Evolutionary conservation across 2,888 invertebrate genomes (phyloP).

Genomic region (Abrostola triplasia): DNA sequence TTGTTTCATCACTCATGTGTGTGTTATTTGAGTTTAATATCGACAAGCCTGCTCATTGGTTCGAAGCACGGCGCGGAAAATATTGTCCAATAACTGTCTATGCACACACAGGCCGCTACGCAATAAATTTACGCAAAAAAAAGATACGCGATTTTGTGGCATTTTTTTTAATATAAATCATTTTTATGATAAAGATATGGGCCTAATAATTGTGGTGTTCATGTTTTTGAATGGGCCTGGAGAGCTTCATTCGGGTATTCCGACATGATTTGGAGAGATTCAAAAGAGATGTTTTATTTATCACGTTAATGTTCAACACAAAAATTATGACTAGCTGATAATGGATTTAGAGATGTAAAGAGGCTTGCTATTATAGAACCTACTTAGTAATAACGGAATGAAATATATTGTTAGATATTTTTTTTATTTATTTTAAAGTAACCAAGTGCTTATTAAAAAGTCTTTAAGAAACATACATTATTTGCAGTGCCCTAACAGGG

Average conservation of each 20-base stretch:
- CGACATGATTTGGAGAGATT: neutral
- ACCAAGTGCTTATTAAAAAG: no score
- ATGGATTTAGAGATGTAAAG: neutral
- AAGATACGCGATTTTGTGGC: conserved; percentile 34
- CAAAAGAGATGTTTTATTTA: neutral
- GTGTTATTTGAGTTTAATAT: conserved; percentile 47
- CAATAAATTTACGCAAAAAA: conserved; percentile 49
- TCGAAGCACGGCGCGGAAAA: conserved; percentile 39
- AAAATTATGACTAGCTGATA: neutral
- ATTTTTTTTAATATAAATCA: conserved; percentile 40
- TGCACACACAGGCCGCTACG: conserved; percentile 46
- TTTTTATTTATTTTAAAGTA: no score
- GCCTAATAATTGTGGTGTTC: conserved; percentile 36
- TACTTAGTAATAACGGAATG: no score
- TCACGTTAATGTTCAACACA: neutral
- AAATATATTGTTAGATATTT: no score
- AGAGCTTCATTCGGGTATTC: neutral
- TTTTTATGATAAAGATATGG: conserved; percentile 39
- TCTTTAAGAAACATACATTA: no score
- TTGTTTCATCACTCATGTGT: conserved; percentile 48
- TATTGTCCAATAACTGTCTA: conserved; percentile 54
- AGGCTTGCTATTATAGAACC: no score
- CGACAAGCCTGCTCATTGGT: conserved; percentile 52
- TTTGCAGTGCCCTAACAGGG: no score
- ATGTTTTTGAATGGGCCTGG: conserved; percentile 17